Evolutionary conservation across 1,140 invertebrate species (phyloP), one percentile per base, ranked within the genome.

Genomic region (Portunus trituberculatus): DNA sequence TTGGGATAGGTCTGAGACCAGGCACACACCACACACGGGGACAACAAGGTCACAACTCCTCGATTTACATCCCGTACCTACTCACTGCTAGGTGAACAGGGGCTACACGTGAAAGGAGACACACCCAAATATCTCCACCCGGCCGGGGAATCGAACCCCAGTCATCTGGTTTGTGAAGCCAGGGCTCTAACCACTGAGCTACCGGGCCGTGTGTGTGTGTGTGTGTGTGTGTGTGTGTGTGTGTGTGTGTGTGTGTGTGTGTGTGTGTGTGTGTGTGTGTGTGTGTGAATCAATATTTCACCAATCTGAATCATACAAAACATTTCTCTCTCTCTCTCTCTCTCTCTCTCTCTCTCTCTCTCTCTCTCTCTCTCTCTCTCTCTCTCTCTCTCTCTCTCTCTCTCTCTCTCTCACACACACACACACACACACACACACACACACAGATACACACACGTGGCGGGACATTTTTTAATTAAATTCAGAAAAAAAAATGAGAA

Each of bases 261-360:
- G 67, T 76, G 67, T 76, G 67, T 76, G 67, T 76, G 67, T 76
- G 67, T 76, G 67, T 76, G 67, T 76, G 20, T 25, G 20, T 25
- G 67, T 76, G 67, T 76, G 67, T 76, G 67, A n/a, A n/a, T 20
- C 67, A 76, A 76, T 76, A 76, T 76, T 76, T 76, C 67, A 76
- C 0, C 67, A n/a, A 76, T 76, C n/a, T 76, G 20, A n/a, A 20
- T 76, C 67, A 76, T 76, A n/a, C 12, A 7, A 76, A 20, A 12
- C 20, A 8, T 76, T 25, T 76, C 67, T 76, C 67, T 76, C 67
- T 76, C 67, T 76, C 67, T 76, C 67, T 76, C 67, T 76, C 67
- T 76, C 67, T 76, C 67, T 76, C 67, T 76, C 67, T 76, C 67
- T 76, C 67, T 76, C 67, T 76, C 67, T 76, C 67, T 76, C 67